Percentiles rank a stretch among this genome's conserved stretches.
Evolutionary conservation across 2,797 vertebrate genomes (phyloP).

Genomic region (Siniperca undulata): DNA sequence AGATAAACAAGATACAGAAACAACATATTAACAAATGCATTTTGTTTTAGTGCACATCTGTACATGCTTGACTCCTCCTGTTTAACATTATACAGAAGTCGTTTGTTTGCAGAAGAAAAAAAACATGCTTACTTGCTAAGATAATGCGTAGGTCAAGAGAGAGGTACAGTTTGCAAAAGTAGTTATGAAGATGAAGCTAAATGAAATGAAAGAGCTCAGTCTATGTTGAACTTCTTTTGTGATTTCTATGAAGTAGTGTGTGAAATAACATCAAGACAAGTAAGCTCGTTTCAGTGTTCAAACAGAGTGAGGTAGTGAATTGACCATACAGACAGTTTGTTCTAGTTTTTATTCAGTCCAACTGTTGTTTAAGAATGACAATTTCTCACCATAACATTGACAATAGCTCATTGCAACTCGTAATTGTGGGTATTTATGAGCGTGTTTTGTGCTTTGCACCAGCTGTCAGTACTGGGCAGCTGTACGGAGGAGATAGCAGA

Average conservation of each 20-base stretch:
- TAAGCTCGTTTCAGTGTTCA: constrained; percentile 18
- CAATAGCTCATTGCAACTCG: constrained; percentile 47
- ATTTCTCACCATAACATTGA: constrained; percentile 57
- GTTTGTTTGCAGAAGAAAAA: background rate
- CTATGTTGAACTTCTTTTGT: background rate
- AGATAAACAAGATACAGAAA: constrained; percentile 5
- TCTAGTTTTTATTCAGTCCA: constrained; percentile 73
- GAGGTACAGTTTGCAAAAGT: background rate
- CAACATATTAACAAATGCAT: constrained; percentile 1
- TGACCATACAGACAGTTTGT: constrained; percentile 48
- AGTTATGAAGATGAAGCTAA: background rate
- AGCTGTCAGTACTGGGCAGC: constrained; percentile 65
- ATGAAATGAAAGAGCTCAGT: constrained; percentile 8
- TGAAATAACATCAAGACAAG: constrained; percentile 33
- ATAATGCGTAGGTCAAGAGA: background rate
- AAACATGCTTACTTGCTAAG: background rate
- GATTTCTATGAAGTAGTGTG: background rate
- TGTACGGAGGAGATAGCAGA: constrained; percentile 61
- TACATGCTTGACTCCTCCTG: background rate
- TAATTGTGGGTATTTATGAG: constrained; percentile 43
- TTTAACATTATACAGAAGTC: background rate
- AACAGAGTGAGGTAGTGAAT: constrained; percentile 42
- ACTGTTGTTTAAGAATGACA: constrained; percentile 51
- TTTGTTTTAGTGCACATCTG: background rate
- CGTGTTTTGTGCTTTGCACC: constrained; percentile 75